Conservation (phyloP, 1,140 invertebrate genomes). For the Drosophila funebris region DNA sequence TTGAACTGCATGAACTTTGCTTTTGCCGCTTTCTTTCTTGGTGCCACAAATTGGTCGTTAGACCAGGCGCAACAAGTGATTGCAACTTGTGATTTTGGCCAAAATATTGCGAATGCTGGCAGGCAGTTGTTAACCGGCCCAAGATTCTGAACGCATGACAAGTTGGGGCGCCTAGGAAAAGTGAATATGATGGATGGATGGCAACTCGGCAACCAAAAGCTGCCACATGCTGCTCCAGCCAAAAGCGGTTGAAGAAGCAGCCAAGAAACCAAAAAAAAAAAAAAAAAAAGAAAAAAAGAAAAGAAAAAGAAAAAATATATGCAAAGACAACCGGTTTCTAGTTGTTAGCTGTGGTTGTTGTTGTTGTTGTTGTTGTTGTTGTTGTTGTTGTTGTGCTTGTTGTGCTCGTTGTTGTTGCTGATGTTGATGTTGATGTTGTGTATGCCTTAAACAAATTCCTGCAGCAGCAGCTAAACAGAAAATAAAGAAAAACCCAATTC, state of each 20-base stretch:
- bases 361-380: slow-evolving; percentile 11
- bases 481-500: slow-evolving; percentile 18
- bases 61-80: slow-evolving; percentile 3
- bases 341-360: slow-evolving; percentile 10
- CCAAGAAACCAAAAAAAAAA: neutral
- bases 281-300: neutral
- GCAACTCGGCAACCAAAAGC: slow-evolving; percentile 9
- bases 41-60: neutral
- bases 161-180: slow-evolving; percentile 25
- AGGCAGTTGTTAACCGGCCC: neutral
- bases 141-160: slow-evolving; percentile 12
- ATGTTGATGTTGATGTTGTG: slow-evolving; percentile 41
- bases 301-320: slow-evolving; percentile 16
- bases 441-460: slow-evolving; percentile 69
- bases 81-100: neutral
- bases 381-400: slow-evolving; percentile 19
- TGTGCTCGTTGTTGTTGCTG: slow-evolving; percentile 25
- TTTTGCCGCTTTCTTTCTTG: neutral
- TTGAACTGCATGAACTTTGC: neutral
- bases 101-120: neutral
- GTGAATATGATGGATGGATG: slow-evolving; percentile 47
- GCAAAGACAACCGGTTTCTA: slow-evolving; percentile 66
- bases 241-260: slow-evolving; percentile 27
- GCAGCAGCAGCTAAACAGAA: slow-evolving; percentile 28
- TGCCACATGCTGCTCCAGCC: neutral